Evolutionary conservation across 2,888 invertebrate species (phyloP), one percentile per base, ranked within the genome.

Genomic region (Plagodis dolabraria): DNA sequence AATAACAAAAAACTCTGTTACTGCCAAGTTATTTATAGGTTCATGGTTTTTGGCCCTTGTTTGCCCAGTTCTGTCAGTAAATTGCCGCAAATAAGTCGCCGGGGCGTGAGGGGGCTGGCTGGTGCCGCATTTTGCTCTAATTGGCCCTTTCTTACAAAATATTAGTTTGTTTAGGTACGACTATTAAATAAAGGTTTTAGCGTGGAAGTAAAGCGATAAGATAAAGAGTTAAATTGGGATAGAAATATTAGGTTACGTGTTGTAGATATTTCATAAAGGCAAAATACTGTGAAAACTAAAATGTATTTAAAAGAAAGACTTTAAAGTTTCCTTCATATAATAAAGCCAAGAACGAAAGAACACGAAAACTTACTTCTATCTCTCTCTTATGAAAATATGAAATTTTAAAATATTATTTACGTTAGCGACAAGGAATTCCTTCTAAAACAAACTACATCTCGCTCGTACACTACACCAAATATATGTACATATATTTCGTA

Each of bases 11-110:
- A 60, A 40, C 36, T 57, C 5, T 38, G 33, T 34, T 36, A 60
- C 60, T 55, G 52, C 10, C 40, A 33, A 50, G 5, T 35, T 49
- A 9, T 42, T 52, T 11, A 44, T 53, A 12, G 43, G 52, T 11
- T 34, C 56, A 45, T 51, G 44, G 59, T 67, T 72, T 69, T 65
- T 66, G 69, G 63, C 67, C 69, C 69, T 64, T 70, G 66, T 67
- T 70, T 70, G 60, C 62, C 70, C 63, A 63, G 69, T 69, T 70
- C 69, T 67, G 63, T 61, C 64, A 64, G 70, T 57, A 70, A 71
- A 73, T 75, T 71, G 70, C 68, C 64, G 68, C 60, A 64, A 69
- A 69, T 63, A 69, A 68, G 64, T 66, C 63, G 46, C 47, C 50
- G 60, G 58, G 56, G 67, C 65, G 68, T 71, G 67, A 64, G 64